Percentiles rank a stretch among this genome's conserved stretches.
Evolutionary conservation across 92 coral and sea anemone species (phyloP).

Genomic region (Umimayanthus chanpuru): DNA sequence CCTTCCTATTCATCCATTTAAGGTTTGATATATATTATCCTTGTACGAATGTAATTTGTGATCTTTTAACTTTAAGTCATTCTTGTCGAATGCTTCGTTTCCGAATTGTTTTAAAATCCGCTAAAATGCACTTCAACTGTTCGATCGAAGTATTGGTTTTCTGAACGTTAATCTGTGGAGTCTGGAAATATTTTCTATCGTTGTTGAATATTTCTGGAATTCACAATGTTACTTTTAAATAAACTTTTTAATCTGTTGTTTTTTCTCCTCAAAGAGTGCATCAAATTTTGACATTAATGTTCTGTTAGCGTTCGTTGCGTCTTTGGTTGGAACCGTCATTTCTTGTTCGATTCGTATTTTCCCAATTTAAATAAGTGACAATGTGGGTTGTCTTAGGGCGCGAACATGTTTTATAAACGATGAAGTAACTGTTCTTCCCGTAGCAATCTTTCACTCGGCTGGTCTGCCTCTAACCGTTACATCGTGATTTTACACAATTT

Average conservation of each 20-base stretch:
- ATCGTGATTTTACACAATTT: neutral
- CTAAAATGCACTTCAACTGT: neutral
- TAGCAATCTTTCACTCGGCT: neutral
- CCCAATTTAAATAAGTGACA: neutral
- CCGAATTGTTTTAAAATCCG: neutral
- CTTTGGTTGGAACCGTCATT: neutral
- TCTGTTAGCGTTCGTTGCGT: neutral
- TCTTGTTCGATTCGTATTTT: neutral
- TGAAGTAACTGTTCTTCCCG: neutral
- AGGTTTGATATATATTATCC: slow-evolving; percentile 7
- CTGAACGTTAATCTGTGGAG: neutral
- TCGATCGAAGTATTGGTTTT: neutral
- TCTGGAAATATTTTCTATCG: neutral
- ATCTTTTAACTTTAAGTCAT: neutral
- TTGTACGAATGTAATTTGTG: slow-evolving; percentile 11
- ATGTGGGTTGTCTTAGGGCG: neutral
- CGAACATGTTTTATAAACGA: neutral
- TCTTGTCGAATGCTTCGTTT: neutral
- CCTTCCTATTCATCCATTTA: neutral
- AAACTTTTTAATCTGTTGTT: neutral
- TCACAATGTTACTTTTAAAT: neutral
- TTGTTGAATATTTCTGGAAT: neutral
- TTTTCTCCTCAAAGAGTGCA: neutral
- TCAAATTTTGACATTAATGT: neutral
- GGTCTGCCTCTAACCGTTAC: neutral